A percentile compares a stretch with the other conserved stretches of the same genome.
These are phyloP conservation scores for Euproctis similis DNA, from an alignment of 2,888 invertebrate species.

Conservation along the genomic window DNA sequence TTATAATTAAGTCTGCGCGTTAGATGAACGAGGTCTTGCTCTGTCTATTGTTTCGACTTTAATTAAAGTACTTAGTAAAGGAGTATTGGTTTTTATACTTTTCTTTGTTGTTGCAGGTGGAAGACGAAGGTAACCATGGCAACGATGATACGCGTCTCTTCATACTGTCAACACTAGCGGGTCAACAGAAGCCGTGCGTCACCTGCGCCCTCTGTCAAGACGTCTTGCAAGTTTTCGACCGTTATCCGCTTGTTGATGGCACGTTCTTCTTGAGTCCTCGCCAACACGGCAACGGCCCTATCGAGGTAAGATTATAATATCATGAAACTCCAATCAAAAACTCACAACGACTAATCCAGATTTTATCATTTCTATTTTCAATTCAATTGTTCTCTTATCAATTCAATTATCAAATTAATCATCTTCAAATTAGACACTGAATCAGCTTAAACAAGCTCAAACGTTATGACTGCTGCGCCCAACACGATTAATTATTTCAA, in stretches of 20 bases:
- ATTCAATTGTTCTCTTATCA: no score
- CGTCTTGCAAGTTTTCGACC: conserved; percentile 94
- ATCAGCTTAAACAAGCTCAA: no score
- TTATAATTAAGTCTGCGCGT: conserved; percentile 43
- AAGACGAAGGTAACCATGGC: conserved; percentile 98
- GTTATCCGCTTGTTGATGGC: conserved; percentile 97
- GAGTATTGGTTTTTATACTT: no score
- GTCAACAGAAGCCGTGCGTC: conserved; percentile 89
- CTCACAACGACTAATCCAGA: no score
- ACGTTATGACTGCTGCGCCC: no score
- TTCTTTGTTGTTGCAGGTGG: conserved; percentile 83
- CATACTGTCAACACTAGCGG: conserved; percentile 94
- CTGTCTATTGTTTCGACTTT: conserved; percentile 33
- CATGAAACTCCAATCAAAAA: no score
- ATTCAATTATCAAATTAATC: no score
- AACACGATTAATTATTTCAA: no score
- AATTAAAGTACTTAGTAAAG: conserved; percentile 6
- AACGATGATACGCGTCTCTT: conserved; percentile 98
- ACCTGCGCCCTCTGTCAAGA: conserved; percentile 92
- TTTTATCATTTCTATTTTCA: no score
- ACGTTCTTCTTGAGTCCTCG: conserved; percentile 98
- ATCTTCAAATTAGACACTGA: no score
- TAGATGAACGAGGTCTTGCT: conserved; percentile 21
- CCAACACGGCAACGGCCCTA: conserved; percentile 90
- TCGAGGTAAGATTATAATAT: conserved; percentile 90